Conservation (phyloP, 2,888 invertebrate genomes). For the Exephanes ischioxanthus region DNA sequence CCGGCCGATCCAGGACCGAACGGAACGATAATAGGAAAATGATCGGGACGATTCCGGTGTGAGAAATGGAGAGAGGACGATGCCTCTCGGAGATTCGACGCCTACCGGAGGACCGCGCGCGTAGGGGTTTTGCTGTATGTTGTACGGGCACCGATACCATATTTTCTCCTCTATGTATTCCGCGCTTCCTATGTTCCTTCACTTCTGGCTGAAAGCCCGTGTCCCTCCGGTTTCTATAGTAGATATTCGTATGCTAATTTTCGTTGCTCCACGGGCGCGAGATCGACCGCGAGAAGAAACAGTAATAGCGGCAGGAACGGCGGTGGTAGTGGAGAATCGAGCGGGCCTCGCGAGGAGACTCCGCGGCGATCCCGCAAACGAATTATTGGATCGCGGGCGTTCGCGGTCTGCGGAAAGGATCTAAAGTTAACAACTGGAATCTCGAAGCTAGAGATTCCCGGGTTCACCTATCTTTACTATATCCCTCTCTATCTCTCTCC, state of each 20-base stretch:
- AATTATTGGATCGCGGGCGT: slow-evolving; percentile 59
- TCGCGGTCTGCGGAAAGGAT: slow-evolving; percentile 22
- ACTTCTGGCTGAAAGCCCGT: slow-evolving; percentile 31
- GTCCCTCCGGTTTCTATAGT: slow-evolving; percentile 9
- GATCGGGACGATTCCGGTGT: background rate
- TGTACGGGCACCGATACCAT: slow-evolving; percentile 61
- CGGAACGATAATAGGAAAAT: background rate
- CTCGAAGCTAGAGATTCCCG: slow-evolving; percentile 38
- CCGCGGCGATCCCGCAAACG: slow-evolving; percentile 44
- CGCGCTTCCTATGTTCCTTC: slow-evolving; percentile 43
- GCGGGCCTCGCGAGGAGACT: slow-evolving; percentile 2
- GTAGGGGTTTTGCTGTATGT: slow-evolving; percentile 64
- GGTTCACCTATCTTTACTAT: background rate
- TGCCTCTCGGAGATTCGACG: slow-evolving; percentile 56
- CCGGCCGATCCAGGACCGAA: slow-evolving; percentile 12
- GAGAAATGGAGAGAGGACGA: slow-evolving; percentile 48
- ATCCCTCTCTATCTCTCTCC: background rate
- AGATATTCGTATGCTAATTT: slow-evolving; percentile 66
- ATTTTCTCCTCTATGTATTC: slow-evolving; percentile 60
- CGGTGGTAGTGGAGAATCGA: slow-evolving; percentile 27
- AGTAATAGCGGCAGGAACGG: slow-evolving; percentile 52
- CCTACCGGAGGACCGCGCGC: slow-evolving; percentile 60
- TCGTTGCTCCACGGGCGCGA: slow-evolving; percentile 46
- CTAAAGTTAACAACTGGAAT: slow-evolving; percentile 53
- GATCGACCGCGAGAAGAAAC: slow-evolving; percentile 57